Evolutionary conservation across 2,888 invertebrate species (phyloP).

Genomic region (Polyommatus iphigenia): DNA sequence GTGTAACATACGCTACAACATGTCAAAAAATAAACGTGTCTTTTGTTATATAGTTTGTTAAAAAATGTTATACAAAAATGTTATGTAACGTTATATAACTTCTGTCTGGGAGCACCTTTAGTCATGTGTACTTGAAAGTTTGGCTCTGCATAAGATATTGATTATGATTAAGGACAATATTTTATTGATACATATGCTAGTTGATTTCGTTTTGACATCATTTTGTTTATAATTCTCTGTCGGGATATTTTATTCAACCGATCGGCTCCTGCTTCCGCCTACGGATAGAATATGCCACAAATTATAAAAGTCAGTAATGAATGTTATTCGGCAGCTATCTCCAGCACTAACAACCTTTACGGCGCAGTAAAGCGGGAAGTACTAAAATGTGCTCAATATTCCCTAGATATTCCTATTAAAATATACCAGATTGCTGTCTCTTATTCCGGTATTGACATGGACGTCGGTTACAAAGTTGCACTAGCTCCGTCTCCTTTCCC

Average conservation of each 20-base stretch:
- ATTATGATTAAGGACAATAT: too few species aligned
- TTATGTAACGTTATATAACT: too few species aligned
- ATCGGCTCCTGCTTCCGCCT: background rate
- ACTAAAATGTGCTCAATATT: constrained; percentile 40
- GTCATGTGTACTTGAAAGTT: too few species aligned
- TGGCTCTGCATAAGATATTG: too few species aligned
- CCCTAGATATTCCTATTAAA: constrained; percentile 48
- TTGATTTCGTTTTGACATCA: too few species aligned
- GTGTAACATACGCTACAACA: too few species aligned
- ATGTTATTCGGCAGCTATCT: background rate
- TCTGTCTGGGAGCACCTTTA: too few species aligned
- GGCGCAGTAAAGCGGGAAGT: constrained; percentile 29
- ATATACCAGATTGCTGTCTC: constrained; percentile 55
- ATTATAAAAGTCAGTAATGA: background rate
- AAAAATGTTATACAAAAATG: too few species aligned
- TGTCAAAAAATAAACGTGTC: too few species aligned
- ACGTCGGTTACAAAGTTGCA: constrained; percentile 65
- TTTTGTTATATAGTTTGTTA: too few species aligned
- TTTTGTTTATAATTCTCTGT: too few species aligned
- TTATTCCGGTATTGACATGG: constrained; percentile 62
- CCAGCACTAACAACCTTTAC: constrained; percentile 32
- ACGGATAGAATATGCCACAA: background rate
- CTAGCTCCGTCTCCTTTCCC: constrained; percentile 49
- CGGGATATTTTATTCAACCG: background rate
- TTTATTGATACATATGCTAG: too few species aligned